phyloP scores from a whole-genome alignment of 2,888 invertebrate genomes.

The Calliphora vomitoria region DNA sequence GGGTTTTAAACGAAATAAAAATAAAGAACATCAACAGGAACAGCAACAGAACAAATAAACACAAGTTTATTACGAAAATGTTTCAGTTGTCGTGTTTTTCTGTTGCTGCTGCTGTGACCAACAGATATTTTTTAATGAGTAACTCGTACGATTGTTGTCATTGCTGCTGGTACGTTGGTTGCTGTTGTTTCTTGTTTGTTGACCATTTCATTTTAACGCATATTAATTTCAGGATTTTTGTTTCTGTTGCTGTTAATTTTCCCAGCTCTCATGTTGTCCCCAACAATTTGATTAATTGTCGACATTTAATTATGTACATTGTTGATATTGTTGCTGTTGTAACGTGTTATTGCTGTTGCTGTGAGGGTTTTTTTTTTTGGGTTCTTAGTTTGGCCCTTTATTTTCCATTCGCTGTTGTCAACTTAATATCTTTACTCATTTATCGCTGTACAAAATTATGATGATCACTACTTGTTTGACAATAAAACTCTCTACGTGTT shows the following conservation, averaged over 20 bases:
- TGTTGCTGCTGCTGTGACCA: slow-evolving; percentile 61
- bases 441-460: slow-evolving; percentile 83
- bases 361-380: slow-evolving; percentile 24
- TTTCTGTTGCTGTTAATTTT: slow-evolving; percentile 71
- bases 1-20: slow-evolving; percentile 27
- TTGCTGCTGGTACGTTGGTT: slow-evolving; percentile 41
- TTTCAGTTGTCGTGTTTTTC: slow-evolving; percentile 61
- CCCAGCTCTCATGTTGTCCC: slow-evolving; percentile 77
- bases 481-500: slow-evolving; percentile 7
- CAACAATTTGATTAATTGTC: slow-evolving; percentile 84
- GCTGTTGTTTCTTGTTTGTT: slow-evolving; percentile 55
- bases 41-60: slow-evolving; percentile 8
- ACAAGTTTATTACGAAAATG: slow-evolving; percentile 60
- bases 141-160: slow-evolving; percentile 61
- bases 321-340: slow-evolving; percentile 52
- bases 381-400: slow-evolving; percentile 71
- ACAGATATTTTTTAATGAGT: slow-evolving; percentile 76
- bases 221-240: slow-evolving; percentile 75
- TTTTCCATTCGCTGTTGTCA: slow-evolving; percentile 78
- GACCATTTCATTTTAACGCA: slow-evolving; percentile 75
- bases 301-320: slow-evolving; percentile 84
- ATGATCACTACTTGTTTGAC: slow-evolving; percentile 74
- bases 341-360: slow-evolving; percentile 31
- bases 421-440: slow-evolving; percentile 82
- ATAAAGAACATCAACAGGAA: no score